phyloP scores from a whole-genome alignment of 2,797 vertebrate genomes.

The Thripadectes ignobilis region DNA sequence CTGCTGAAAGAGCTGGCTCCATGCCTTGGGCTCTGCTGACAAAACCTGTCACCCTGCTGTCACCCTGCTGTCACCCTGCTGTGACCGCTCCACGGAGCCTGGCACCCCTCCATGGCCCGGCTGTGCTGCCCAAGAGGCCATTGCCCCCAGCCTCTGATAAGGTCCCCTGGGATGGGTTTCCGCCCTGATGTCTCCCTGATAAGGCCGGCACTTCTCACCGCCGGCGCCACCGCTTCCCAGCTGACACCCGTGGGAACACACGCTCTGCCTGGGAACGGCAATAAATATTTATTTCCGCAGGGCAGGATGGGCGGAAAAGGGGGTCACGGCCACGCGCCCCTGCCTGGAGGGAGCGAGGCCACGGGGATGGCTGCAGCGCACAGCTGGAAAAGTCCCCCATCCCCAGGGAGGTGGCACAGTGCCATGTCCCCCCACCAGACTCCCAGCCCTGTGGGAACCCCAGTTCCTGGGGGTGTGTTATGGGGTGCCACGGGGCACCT shows the following conservation, averaged over 20 bases:
- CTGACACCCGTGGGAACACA: accelerated
- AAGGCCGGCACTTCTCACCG: accelerated
- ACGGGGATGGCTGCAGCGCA: accelerated
- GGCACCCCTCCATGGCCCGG: not conserved
- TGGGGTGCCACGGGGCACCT: not conserved
- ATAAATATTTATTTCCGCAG: slow-evolving; percentile 53
- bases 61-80: accelerated
- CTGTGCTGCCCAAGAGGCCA: accelerated
- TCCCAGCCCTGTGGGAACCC: not conserved
- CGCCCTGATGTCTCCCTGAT: not conserved
- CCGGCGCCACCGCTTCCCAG: not conserved
- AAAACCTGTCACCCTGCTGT: accelerated
- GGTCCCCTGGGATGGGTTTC: not conserved
- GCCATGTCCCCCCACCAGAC: accelerated
- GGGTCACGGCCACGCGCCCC: not conserved
- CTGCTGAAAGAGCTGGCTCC: not conserved
- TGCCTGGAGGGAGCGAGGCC: not conserved
- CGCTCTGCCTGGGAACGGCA: not conserved
- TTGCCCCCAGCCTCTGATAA: accelerated
- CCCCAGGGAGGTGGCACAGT: accelerated
- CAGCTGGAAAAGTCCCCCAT: accelerated
- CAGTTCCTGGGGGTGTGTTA: accelerated
- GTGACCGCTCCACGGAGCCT: not conserved
- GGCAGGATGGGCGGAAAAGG: not conserved
- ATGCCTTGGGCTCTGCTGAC: accelerated